Evolutionary conservation across 2,113 vertebrate species (phyloP).

Genomic region (Aspidoscelis tigris): DNA sequence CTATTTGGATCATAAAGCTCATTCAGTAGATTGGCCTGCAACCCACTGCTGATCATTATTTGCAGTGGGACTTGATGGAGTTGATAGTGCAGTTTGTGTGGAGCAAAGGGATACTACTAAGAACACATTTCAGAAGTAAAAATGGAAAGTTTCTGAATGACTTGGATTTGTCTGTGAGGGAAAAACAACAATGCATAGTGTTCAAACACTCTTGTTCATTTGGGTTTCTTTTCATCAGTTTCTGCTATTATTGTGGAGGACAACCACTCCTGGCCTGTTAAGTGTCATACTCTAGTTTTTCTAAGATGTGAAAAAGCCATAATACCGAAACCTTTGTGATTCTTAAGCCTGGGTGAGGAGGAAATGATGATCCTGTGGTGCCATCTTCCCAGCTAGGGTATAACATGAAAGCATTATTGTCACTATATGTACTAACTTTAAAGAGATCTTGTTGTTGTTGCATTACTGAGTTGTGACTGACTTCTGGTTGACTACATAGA

Average conservation of each 20-base stretch:
- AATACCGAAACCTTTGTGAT: no score
- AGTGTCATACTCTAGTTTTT: neutral
- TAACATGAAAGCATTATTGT: neutral
- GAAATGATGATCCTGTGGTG: neutral
- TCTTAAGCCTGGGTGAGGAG: neutral
- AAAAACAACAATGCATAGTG: neutral
- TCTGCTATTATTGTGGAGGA: neutral
- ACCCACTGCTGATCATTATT: neutral
- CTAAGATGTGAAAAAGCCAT: neutral
- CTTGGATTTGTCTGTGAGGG: neutral
- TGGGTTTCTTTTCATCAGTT: no score
- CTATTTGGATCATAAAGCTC: neutral
- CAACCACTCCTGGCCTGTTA: neutral
- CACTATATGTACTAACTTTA: neutral
- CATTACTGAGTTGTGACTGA: no score
- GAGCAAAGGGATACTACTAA: neutral
- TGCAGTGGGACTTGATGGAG: neutral
- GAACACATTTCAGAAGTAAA: no score
- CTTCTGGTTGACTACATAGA: no score
- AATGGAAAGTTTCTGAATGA: neutral
- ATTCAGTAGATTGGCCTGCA: neutral
- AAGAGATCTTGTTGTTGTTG: neutral
- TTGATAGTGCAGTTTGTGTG: neutral
- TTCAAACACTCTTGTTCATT: no score
- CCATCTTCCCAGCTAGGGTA: neutral